Evolutionary conservation across 2,888 invertebrate genomes (phyloP), one percentile per base, ranked within the genome.

Genomic region (Drosophila austrosaltans): DNA sequence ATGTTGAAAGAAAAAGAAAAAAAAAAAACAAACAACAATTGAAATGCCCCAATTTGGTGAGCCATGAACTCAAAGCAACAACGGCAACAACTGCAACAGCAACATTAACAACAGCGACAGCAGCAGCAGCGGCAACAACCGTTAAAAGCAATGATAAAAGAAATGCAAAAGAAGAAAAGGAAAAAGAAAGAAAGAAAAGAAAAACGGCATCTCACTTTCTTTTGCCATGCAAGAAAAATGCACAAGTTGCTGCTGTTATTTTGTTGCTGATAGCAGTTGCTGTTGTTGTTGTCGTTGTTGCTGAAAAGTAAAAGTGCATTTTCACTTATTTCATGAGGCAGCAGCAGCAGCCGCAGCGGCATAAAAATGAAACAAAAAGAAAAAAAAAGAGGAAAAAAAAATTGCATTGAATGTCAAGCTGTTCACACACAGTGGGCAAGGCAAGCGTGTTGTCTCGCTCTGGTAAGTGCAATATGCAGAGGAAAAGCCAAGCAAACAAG

Each of bases 251-350:
- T 32, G 32, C 62, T 42, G 60, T 28, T 61, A 39, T 53, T 61
- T 71, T 77, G 66, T 68, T 74, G 79, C 69, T 89, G 81, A 48
- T 48, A 48, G 48, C 48, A 48, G 7, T 48, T 48, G 48, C 48
- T 10, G 48, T 16, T 48, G 59, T 69, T 72, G 73, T 48, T 48
- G 48, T 25, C 4, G 48, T 16, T 48, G 59, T 69, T 72, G 73
- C 53, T 28, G 48, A 90, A 91, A 91, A 91, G 91, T 91, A 91
- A 91, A 91, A 91, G 91, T 91, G 90, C 86, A 91, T 91, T 91
- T 91, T 91, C 91, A 91, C 91, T 90, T 89, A 90, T 90, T 90
- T 91, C 83, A 87, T 90, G 86, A 58, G 74, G 69, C 75, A 54
- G 56, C 64, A 22, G 57, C 61, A 8, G 76, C 53, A 69, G 44